Evolutionary conservation across 2,888 invertebrate species (phyloP), one percentile per base, ranked within the genome.

Genomic region (Lobophora halterata): DNA sequence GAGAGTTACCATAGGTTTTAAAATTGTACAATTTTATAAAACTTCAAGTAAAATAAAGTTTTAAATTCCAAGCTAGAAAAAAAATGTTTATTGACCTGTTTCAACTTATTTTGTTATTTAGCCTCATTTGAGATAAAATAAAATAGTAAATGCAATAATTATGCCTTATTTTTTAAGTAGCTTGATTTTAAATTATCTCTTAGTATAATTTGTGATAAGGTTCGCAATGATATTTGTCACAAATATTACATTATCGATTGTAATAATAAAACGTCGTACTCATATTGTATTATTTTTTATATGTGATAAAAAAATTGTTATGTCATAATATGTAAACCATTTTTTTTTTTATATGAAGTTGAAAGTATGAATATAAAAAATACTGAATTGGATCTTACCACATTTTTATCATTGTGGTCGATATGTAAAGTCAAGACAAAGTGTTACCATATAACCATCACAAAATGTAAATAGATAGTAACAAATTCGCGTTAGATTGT

Each of bases 1-100:
- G 65, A 72, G 72, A 69, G 83, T 83, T 83, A 83, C 83, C 83
- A 79, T 77, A 75, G 63, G 60, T 56, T 63, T 65, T 65, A 63
- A 58, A 61, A 65, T 60, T 69, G 76, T 80, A 82, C 77, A 80
- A 80, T 78, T 66, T 68, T 64, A 38, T 41, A 41, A 27, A 11
- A 11, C 13, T 8, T 11, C 3, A n/a, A 7, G 5, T 12, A 6
- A 2, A 9, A 13, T 2, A 12, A 18, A 11, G 0, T 28, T 7
- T n/a, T n/a, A n/a, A n/a, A n/a, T n/a, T n/a, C n/a, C n/a, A n/a
- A n/a, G n/a, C n/a, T n/a, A n/a, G n/a, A n/a, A n/a, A n/a, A n/a
- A n/a, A n/a, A n/a, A n/a, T n/a, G n/a, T n/a, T n/a, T n/a, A n/a
- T n/a, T n/a, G n/a, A n/a, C n/a, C n/a, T n/a, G n/a, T n/a, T n/a